A percentile compares a stretch with the other conserved stretches of the same genome.
phyloP scores from a whole-genome alignment of 2,888 invertebrate genomes.

The Helleia helle region DNA sequence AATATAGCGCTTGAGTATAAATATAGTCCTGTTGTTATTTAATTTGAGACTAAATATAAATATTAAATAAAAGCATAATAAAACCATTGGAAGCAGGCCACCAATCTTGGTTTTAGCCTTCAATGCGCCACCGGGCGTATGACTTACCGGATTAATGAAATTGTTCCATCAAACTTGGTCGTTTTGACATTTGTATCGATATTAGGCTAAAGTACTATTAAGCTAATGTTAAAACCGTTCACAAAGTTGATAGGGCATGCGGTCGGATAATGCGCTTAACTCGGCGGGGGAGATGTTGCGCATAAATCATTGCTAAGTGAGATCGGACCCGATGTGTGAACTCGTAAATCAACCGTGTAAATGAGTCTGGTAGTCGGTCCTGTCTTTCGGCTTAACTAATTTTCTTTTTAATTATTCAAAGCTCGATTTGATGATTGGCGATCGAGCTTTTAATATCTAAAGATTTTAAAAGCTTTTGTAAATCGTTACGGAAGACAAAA shows the following conservation, averaged over 20 bases:
- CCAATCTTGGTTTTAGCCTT: too few relatives aligned
- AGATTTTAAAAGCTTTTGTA: too few relatives aligned
- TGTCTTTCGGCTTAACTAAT: slow-evolving; percentile 35
- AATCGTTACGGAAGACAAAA: too few relatives aligned
- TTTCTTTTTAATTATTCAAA: neutral
- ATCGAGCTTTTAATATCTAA: too few relatives aligned
- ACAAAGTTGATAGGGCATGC: slow-evolving; percentile 61
- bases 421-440: neutral
- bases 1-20: too few relatives aligned
- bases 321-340: slow-evolving; percentile 68
- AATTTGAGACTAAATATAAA: too few relatives aligned
- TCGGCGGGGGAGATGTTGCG: slow-evolving; percentile 59
- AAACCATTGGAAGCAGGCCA: too few relatives aligned
- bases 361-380: slow-evolving; percentile 55
- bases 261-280: slow-evolving; percentile 65
- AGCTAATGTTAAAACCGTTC: slow-evolving; percentile 37
- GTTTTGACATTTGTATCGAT: neutral
- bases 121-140: neutral
- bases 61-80: too few relatives aligned
- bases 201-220: slow-evolving; percentile 16
- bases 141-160: slow-evolving; percentile 4
- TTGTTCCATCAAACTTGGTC: neutral
- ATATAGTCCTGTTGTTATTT: too few relatives aligned
- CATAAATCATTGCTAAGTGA: slow-evolving; percentile 71
- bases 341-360: slow-evolving; percentile 68